phyloP scores from a whole-genome alignment of 2,113 vertebrate species.

The Notechis scutatus region DNA sequence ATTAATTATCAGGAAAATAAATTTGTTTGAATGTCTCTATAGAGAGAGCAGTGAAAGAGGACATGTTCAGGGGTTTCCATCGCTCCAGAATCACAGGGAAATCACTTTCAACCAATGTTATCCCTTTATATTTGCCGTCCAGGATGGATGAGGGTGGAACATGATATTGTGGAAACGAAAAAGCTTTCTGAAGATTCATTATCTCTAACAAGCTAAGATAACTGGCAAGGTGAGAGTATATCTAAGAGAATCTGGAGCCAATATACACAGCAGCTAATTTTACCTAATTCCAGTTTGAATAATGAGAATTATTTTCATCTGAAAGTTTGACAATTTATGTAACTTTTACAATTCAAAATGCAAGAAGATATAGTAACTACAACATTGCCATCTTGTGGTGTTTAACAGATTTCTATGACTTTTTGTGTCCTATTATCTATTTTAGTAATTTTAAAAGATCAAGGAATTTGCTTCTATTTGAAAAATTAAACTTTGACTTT shows the following conservation, averaged over 20 bases:
- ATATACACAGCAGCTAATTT: background rate
- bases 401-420: conserved; percentile 26
- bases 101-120: background rate
- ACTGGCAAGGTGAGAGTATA: background rate
- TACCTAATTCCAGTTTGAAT: conserved; percentile 12
- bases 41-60: background rate
- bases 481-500: background rate
- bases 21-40: background rate
- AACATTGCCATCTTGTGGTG: conserved; percentile 77
- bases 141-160: background rate
- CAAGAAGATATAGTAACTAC: conserved; percentile 45
- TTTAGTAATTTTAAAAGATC: background rate
- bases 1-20: background rate
- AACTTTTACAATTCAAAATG: conserved; percentile 46
- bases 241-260: background rate
- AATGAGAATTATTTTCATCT: conserved; percentile 22
- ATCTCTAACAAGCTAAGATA: background rate
- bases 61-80: background rate
- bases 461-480: background rate
- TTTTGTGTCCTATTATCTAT: background rate
- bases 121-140: background rate
- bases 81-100: background rate
- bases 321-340: conserved; percentile 3
- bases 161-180: background rate
- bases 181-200: background rate